phyloP scores from a whole-genome alignment of 2,113 vertebrate genomes.

The Orycteropus afer region DNA sequence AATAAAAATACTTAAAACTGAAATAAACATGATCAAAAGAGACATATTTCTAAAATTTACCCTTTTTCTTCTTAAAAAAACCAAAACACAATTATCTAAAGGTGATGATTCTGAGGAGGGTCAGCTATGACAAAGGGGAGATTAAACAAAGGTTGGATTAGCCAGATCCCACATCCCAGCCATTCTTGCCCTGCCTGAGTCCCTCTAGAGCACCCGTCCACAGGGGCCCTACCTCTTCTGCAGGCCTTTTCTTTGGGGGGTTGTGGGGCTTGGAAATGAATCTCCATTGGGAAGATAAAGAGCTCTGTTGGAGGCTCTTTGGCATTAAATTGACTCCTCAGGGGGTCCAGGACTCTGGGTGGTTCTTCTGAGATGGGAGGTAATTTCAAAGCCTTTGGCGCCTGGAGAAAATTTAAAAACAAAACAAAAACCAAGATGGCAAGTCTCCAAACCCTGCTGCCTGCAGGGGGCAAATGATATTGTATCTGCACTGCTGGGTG shows the following conservation, averaged over 20 bases:
- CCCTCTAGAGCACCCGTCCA: neutral
- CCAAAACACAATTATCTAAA: neutral
- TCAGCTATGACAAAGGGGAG: neutral
- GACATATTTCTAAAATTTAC: conserved; percentile 6
- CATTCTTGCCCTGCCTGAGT: neutral
- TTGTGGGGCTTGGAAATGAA: conserved; percentile 63
- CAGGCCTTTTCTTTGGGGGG: neutral
- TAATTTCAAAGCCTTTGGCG: conserved; percentile 67
- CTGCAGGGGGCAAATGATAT: neutral
- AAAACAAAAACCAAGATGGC: conserved; percentile 41
- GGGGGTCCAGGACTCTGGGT: neutral
- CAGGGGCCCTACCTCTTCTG: conserved; percentile 55
- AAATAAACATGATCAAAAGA: conserved; percentile 12
- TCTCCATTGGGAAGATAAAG: conserved; percentile 68
- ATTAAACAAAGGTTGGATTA: neutral
- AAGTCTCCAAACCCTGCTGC: neutral
- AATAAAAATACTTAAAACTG: neutral
- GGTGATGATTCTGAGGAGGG: neutral
- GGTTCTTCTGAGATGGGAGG: conserved; percentile 70
- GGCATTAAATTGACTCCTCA: conserved; percentile 34
- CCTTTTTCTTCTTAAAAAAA: neutral
- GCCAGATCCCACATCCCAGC: too few species aligned
- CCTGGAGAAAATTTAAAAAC: conserved; percentile 68
- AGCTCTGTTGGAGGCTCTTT: conserved; percentile 67
- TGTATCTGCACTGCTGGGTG: neutral